Base-by-base conservation (phyloP, 2,113 vertebrate genomes). In the Takifugu bimaculatus region DNA sequence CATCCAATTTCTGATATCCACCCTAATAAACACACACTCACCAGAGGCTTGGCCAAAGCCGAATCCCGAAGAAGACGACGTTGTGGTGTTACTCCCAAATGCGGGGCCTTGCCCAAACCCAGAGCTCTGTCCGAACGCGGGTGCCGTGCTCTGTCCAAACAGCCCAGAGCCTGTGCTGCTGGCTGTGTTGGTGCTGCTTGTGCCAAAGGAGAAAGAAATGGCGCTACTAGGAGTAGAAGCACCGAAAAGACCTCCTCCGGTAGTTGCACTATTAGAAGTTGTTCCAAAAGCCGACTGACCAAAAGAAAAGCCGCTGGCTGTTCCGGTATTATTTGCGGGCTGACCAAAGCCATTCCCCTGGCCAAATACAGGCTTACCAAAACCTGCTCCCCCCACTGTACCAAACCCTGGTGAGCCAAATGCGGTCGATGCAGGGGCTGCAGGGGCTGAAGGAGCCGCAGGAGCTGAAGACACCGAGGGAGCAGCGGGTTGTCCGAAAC, bases 11-110 rank as follows among this genome's bases (percentile, higher is more conserved):
- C 14, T 15, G 35, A 39, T 10, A 39, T 39, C 35, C 35, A 39
- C 7, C 7, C 9, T 1, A 39, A 11, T 39, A 10, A 6, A 10
- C 35, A 39, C 2, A 3, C 28, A 57, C 91, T 92, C 74, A 98
- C 96, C 94, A 73, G 94, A 89, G 1, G 93, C 88, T 51, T 97
- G 96, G 66, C 91, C 94, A 58, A 99, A 99, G 83, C 93, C 90
- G 70, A 98, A 99, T 0, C 90, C 93, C 2, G 94, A 75, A 1
- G 95, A 90, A 0, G 94, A 87, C 0, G 93, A 90, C 0, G 93
- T 91, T 4, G 94, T 94, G n/a, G 94, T 94, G 27, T 91, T 61
- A 1, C 85, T 82, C 0, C 94, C 96, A 6, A 98, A 98, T 50
- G 93, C 73, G 0, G 88, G 76, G 1, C 78, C 87, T 27, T 96